Evolutionary conservation across 2,888 invertebrate genomes (phyloP), one percentile per base, ranked within the genome.

Genomic region (Crioceris asparagi): DNA sequence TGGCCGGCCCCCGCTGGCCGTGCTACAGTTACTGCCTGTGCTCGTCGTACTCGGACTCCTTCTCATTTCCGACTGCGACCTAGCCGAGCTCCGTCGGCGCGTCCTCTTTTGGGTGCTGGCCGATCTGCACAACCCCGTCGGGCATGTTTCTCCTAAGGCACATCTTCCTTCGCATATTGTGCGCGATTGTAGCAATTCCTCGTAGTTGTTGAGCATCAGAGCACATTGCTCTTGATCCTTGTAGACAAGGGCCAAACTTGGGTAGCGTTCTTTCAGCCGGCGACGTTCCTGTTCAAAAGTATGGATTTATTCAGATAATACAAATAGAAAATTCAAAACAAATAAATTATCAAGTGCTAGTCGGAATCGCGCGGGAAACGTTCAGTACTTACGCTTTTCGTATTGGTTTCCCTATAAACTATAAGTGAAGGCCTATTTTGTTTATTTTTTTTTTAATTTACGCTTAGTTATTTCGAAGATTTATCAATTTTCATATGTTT

Each of bases 201-300:
- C 84, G 64, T 91, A 93, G 43, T 81, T 83, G 57, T 81, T 79
- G 49, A 93, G 71, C 64, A 88, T 83, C 14, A 77, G 62, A 15
- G 76, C 73, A 55, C 88, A 91, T 51, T 84, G 79, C 12, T 78
- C 72, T 40, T 80, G 73, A 58, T 90, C 90, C 38, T 74, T 71
- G 50, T 79, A 75, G 1, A 77, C 72, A 44, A 81, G 67, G 2
- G 82, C 83, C 47, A 83, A 66, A 38, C 83, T 83, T 0, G 90
- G 88, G 58, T 81, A 92, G 15, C 87, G 75, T 59, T 88, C 87
- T 53, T 84, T 80, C 41, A 93, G 66, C 32, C 90, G 74, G 42
- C 82, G 75, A 38, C 91, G 72, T 64, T 92, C 91, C 83, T 88
- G n/a, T n/a, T n/a, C n/a, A n/a, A n/a, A n/a, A n/a, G n/a, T n/a